These are phyloP conservation scores for Dendrolimus kikuchii DNA, from an alignment of 1,140 invertebrate genomes.

Conservation along the genomic window DNA sequence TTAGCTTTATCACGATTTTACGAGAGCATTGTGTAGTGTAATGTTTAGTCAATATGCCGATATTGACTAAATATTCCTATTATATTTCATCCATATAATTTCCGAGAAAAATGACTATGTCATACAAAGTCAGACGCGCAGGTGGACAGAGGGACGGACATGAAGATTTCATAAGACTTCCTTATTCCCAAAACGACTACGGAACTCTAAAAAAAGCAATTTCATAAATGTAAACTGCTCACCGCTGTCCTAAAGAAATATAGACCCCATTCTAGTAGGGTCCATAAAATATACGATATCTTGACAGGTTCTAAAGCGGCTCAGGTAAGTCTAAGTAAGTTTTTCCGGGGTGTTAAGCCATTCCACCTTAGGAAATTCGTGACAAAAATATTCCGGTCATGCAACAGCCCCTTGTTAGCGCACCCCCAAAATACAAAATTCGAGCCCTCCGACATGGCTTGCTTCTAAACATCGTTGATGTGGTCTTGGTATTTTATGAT, in stretches of 20 bases:
- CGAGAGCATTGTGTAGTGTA: too few relatives aligned
- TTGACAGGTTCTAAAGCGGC: constrained; percentile 32
- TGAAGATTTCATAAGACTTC: too few relatives aligned
- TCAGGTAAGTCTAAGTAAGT: constrained; percentile 52
- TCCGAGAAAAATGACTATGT: too few relatives aligned
- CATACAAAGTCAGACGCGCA: too few relatives aligned
- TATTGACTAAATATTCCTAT: too few relatives aligned
- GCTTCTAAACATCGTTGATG: constrained; percentile 30
- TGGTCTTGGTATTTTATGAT: constrained; percentile 29
- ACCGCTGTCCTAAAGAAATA: constrained; percentile 20
- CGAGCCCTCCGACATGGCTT: constrained; percentile 34
- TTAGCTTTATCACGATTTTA: too few relatives aligned
- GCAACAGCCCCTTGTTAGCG: constrained; percentile 55
- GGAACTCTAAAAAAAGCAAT: not conserved
- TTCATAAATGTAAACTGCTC: not conserved
- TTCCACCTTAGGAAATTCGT: constrained; percentile 51
- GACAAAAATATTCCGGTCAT: constrained; percentile 66
- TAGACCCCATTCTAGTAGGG: constrained; percentile 14
- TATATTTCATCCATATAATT: too few relatives aligned
- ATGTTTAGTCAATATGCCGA: too few relatives aligned
- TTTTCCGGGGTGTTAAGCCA: constrained; percentile 46
- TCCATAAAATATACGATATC: constrained; percentile 47
- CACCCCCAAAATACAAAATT: constrained; percentile 42
- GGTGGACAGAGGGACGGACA: too few relatives aligned
- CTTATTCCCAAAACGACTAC: too few relatives aligned